Evolutionary conservation across 1,140 invertebrate species (phyloP).

Genomic region (Diachasma alloeum): DNA sequence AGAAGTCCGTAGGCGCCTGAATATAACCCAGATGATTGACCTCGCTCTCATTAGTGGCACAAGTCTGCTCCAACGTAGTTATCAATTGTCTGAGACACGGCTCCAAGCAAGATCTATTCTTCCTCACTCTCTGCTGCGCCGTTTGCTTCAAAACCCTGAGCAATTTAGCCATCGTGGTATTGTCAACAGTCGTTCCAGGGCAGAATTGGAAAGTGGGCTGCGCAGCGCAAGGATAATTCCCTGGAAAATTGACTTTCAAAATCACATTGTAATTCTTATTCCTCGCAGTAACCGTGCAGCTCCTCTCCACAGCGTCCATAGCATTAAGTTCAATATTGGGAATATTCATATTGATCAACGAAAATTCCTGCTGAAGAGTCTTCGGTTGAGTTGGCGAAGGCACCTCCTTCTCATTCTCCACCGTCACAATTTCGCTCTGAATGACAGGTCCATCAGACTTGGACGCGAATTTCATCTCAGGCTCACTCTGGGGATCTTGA

Average conservation of each 20-base stretch:
- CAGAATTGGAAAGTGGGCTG: slow-evolving; percentile 78
- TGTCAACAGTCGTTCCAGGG: slow-evolving; percentile 70
- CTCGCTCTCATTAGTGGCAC: slow-evolving; percentile 61
- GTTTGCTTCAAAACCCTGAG: slow-evolving; percentile 78
- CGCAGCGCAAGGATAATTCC: slow-evolving; percentile 78
- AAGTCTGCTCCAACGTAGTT: slow-evolving; percentile 71
- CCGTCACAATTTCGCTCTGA: slow-evolving; percentile 41
- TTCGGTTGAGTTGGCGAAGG: slow-evolving; percentile 66
- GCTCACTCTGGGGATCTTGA: slow-evolving; percentile 54
- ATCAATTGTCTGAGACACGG: slow-evolving; percentile 81
- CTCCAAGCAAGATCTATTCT: slow-evolving; percentile 82
- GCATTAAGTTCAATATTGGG: slow-evolving; percentile 80
- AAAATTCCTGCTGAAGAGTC: slow-evolving; percentile 86
- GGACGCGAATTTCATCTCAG: slow-evolving; percentile 50
- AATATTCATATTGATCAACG: slow-evolving; percentile 85
- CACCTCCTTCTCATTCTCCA: slow-evolving; percentile 56
- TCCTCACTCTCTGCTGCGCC: slow-evolving; percentile 76
- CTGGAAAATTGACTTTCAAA: slow-evolving; percentile 82
- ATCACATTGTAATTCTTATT: slow-evolving; percentile 78
- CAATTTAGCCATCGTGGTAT: slow-evolving; percentile 68
- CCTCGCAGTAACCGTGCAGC: slow-evolving; percentile 77
- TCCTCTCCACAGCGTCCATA: slow-evolving; percentile 75
- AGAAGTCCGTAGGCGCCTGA: slow-evolving; percentile 59
- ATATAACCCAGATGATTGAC: slow-evolving; percentile 53
- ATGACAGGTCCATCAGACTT: slow-evolving; percentile 45